phyloP scores from a whole-genome alignment of 2,888 invertebrate species.

The Bedellia somnulentella region DNA sequence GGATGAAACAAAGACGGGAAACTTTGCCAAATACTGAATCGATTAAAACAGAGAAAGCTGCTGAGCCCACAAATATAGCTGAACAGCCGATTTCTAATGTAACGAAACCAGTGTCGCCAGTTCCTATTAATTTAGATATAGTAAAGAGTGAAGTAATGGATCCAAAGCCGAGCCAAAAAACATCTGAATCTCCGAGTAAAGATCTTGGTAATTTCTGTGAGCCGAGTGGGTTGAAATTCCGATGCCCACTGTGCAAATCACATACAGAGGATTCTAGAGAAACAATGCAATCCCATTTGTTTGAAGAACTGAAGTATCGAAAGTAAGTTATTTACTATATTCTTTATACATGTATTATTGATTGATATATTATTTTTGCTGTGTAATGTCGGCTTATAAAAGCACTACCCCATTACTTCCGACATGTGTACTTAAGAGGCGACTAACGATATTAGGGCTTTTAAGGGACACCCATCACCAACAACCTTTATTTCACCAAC shows the following conservation, averaged over 20 bases:
- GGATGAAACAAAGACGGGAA: conserved; percentile 32
- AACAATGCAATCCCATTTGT: conserved; percentile 68
- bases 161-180: conserved; percentile 16
- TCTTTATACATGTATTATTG: neutral
- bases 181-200: conserved; percentile 27
- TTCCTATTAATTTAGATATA: conserved; percentile 24
- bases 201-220: conserved; percentile 37
- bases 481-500: too few species aligned
- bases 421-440: too few species aligned
- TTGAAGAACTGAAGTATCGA: conserved; percentile 66
- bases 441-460: conserved; percentile 3
- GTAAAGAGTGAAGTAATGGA: conserved; percentile 31
- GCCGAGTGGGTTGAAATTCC: conserved; percentile 56
- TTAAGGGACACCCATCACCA: too few species aligned
- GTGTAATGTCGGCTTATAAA: too few species aligned
- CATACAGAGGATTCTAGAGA: conserved; percentile 58
- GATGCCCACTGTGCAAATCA: conserved; percentile 64
- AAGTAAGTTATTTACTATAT: conserved; percentile 63
- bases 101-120: conserved; percentile 8
- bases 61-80: conserved; percentile 8
- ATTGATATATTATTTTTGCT: too few species aligned
- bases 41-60: conserved; percentile 23
- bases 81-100: conserved; percentile 5
- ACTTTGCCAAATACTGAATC: conserved; percentile 12
- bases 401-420: too few species aligned